Base-by-base conservation (phyloP, 1,140 invertebrate genomes). In the Drosophila pruinosa region DNA sequence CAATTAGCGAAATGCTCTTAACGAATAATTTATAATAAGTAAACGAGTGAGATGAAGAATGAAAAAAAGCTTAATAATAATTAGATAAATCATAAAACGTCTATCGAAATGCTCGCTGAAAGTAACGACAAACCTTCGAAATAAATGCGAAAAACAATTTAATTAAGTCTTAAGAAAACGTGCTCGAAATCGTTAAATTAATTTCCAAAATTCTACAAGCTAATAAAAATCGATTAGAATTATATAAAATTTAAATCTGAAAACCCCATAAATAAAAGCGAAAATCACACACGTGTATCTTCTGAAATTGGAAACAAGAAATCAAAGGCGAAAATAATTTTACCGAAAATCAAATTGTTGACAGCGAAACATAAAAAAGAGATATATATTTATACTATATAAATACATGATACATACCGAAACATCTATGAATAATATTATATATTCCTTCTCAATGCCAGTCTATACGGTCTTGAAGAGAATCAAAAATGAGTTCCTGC, bases 401-500 rank as follows among this genome's bases (percentile, higher is more conserved):
- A 47, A 26, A 21, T 41, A 59, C 19, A 21, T 36, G 3, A 54
- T 47, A 26, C 22, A 54, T 12, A 31, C 6, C 17, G 26, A 50
- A 28, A 14, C 21, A 7, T 17, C 12, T 31, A 15, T 50, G 47
- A 50, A 50, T 15, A 31, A 50, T 7, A 17, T 50, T 17, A 34
- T 24, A 47, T 38, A 58, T 39, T 34, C 24, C 8, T 45, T 39
- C 12, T 39, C 59, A 57, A 71, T 71, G 68, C 68, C 39, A 52
- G 64, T 89, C 64, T 47, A 78, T 5, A 78, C 71, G 45, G 73
- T 85, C 39, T 54, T 89, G 21, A 70, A 77, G 72, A 65, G 69
- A 89, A 67, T 89, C 4, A 89, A 85, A 75, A 28, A 89, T 62
- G 85, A 89, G 61, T 68, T 89, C 19, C 48, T 85, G 21, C 57